phyloP scores from a whole-genome alignment of 2,888 invertebrate genomes.

The Crocallis elinguaria region DNA sequence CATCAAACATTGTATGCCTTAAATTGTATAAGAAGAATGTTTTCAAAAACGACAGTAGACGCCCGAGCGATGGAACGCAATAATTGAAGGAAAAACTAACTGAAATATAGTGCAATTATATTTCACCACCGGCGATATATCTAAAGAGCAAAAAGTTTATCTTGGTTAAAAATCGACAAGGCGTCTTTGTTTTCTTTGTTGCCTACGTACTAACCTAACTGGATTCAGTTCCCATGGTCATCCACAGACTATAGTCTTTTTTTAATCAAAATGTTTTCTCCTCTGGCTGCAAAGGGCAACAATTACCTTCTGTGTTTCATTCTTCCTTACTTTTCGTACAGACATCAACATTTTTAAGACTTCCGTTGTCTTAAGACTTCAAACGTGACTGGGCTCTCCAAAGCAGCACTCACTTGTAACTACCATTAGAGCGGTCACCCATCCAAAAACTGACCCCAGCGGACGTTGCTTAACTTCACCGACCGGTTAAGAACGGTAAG shows the following conservation, averaged over 20 bases:
- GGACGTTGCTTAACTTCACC: no score
- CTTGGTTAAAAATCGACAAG: slow-evolving; percentile 54
- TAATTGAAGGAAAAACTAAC: slow-evolving; percentile 75
- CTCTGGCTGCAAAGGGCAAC: no score
- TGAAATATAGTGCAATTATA: slow-evolving; percentile 77
- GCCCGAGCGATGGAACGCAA: slow-evolving; percentile 64
- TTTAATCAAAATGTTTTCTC: no score
- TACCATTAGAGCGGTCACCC: no score
- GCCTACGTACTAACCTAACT: slow-evolving; percentile 9
- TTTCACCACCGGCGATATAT: slow-evolving; percentile 59
- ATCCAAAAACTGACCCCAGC: no score
- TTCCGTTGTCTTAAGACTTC: no score
- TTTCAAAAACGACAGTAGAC: slow-evolving; percentile 57
- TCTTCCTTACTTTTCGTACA: no score
- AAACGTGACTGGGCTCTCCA: no score
- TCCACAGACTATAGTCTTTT: background rate
- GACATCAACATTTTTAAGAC: no score
- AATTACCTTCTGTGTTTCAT: no score
- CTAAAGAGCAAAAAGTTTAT: slow-evolving; percentile 54
- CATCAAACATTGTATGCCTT: background rate
- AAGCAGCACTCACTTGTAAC: no score
- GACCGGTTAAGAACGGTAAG: no score
- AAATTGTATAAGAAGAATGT: slow-evolving; percentile 52
- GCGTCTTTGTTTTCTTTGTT: slow-evolving; percentile 43
- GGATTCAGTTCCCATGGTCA: slow-evolving; percentile 13